Evolutionary conservation across 2,888 invertebrate species (phyloP), one percentile per base, ranked within the genome.

Genomic region (Pteria penguin): DNA sequence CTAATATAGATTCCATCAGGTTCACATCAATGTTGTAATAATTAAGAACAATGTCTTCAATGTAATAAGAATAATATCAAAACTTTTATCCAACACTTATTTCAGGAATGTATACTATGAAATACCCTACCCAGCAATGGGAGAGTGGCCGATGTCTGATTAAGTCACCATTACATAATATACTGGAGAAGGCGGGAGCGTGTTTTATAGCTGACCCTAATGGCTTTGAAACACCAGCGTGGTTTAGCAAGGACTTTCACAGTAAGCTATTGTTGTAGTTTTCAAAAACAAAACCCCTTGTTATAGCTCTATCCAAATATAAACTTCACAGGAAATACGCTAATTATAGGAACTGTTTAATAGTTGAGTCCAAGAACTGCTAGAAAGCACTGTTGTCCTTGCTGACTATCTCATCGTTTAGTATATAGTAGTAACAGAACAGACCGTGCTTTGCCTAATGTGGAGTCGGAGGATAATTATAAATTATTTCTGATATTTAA

Each of bases 141-240:
- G 70, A 68, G 24, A 86, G 87, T 66, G 87, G 88, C 0, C 80
- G 90, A 22, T 87, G 88, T 62, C 93, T 99, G 22, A 94, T 98
- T 68, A 96, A 97, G 94, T 98, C 98, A 0, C 98, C 98, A 0
- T 96, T 99, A 80, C 98, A 97, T 93, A 96, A 98, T 0, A 96
- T 97, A 76, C 93, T 98, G 24, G 94, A 96, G 81, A 96, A 96
- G 90, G 96, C 96, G 8, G 98, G 98, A 0, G 99, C 97, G 0
- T 96, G 97, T 4, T 99, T 98, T 91, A 97, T 97, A 0, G 98
- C 98, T 92, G 45, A 18, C 8, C 96, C 97, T 31, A 98, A 98
- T 97, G 98, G 98, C 0, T 99, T 98, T 91, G 98, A 99, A 92
- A 93, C 98, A 78, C 98, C 98, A 0, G 95, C 96, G 33, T 99